Evolutionary conservation across 2,113 vertebrate species (phyloP), one percentile per base, ranked within the genome.

Genomic region (Saccopteryx leptura): DNA sequence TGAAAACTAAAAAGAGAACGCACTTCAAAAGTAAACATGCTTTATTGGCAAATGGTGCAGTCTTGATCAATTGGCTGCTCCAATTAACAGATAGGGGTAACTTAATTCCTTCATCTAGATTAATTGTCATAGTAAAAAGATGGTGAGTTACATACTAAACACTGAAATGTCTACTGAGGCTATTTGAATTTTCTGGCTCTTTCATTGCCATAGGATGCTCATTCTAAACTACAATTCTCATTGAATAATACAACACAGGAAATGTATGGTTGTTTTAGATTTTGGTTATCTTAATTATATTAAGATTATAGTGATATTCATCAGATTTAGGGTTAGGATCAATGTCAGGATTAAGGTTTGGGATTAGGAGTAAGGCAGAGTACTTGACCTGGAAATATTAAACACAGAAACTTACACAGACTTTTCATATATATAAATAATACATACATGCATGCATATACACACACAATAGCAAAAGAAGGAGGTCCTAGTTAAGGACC

Each of bases 181-280:
- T 86, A 66, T 81, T 88, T 86, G 60, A 74, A 71, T 91, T 46
- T 48, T 50, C 33, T 71, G 19, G 13, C 26, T 90, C 50, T 82
- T 76, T 89, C 33, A 58, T 21, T 50, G 23, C 19, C 10, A 76
- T 18, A 48, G 9, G 10, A 28, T 71, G 63, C 12, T 80, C 39
- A 71, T 88, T 81, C 87, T 93, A 78, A 82, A 72, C 78, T 52
- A 31, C 50, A 93, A 92, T 82, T 81, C 56, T 81, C 28, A 79
- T 33, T 74, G 60, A 86, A 78, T 28, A 89, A 93, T 18, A 89
- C 52, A 74, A 63, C 7, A 50, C 68, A 89, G 61, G 75, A 82
- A 78, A 63, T 18, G 3, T 28, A 52, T 56, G 60, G 21, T 21
- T 66, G 39, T 63, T 96, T 93, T 80, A 68, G 52, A 74, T 87